phyloP scores from a whole-genome alignment of 2,113 vertebrate genomes.

The Nesoenas mayeri region DNA sequence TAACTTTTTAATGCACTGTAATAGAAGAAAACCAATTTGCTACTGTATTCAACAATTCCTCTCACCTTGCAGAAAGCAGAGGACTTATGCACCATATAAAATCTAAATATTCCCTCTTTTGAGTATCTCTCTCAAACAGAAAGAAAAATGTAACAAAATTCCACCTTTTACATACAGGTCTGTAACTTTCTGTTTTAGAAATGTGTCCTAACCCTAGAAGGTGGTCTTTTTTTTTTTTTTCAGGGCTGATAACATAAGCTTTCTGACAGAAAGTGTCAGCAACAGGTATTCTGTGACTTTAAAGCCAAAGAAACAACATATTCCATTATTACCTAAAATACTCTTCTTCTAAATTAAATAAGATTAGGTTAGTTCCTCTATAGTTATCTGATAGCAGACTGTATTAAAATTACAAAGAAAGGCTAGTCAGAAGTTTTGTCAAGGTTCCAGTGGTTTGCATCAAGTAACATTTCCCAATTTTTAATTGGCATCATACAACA shows the following conservation, averaged over 20 bases:
- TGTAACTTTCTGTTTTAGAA: neutral
- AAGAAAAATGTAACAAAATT: neutral
- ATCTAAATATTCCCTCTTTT: neutral
- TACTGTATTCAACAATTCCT: neutral
- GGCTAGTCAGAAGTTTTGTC: neutral
- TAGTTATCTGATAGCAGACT: neutral
- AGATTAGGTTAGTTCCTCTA: neutral
- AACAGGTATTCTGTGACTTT: neutral
- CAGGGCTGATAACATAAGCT: neutral
- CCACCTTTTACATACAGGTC: neutral
- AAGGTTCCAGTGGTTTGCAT: neutral
- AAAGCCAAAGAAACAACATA: neutral
- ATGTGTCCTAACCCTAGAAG: neutral
- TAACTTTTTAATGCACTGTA: neutral
- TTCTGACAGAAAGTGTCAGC: neutral
- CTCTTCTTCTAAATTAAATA: neutral
- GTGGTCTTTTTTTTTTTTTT: rapidly evolving
- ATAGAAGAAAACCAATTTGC: neutral
- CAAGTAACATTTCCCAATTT: neutral
- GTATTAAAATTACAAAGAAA: neutral
- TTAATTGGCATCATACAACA: neutral
- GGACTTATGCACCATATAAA: neutral
- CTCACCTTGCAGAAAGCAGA: neutral
- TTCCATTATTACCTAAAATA: neutral
- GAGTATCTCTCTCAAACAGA: neutral